phyloP scores from a whole-genome alignment of 1,140 invertebrate genomes.

The Diuraphis noxia region DNA sequence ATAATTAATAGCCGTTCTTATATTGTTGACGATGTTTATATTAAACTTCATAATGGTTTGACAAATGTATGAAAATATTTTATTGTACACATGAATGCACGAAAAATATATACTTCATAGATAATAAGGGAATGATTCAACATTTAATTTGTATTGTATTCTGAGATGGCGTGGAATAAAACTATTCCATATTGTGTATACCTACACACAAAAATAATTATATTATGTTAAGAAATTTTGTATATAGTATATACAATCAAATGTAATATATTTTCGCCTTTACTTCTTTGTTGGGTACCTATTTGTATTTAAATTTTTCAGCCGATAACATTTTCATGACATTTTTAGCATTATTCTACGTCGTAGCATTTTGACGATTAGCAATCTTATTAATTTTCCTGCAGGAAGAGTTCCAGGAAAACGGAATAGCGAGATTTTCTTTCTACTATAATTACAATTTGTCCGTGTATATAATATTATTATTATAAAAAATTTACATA shows the following conservation, averaged over 20 bases:
- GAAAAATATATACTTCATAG: not conserved
- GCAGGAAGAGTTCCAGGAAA: not conserved
- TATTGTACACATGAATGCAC: not conserved
- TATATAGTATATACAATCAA: not conserved
- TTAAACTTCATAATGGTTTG: not conserved
- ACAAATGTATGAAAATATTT: not conserved
- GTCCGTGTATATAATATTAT: not conserved
- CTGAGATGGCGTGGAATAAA: too few relatives aligned
- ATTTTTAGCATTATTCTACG: not conserved
- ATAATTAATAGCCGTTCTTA: not conserved
- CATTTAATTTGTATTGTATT: not conserved
- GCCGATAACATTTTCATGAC: not conserved
- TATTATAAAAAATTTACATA: not conserved
- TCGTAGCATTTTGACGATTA: not conserved
- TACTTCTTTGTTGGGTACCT: too few relatives aligned
- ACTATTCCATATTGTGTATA: not conserved
- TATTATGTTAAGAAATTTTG: not conserved
- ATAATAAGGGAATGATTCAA: not conserved
- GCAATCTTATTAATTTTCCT: constrained; percentile 6
- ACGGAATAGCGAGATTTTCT: not conserved
- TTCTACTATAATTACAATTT: not conserved
- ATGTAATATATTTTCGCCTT: not conserved
- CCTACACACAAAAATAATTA: not conserved
- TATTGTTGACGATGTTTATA: not conserved
- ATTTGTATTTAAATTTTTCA: not conserved